A percentile compares a stretch with the other conserved stretches of the same genome.
Evolutionary conservation across 2,797 vertebrate species (phyloP).

Genomic region (Arctocebus calabarensis): DNA sequence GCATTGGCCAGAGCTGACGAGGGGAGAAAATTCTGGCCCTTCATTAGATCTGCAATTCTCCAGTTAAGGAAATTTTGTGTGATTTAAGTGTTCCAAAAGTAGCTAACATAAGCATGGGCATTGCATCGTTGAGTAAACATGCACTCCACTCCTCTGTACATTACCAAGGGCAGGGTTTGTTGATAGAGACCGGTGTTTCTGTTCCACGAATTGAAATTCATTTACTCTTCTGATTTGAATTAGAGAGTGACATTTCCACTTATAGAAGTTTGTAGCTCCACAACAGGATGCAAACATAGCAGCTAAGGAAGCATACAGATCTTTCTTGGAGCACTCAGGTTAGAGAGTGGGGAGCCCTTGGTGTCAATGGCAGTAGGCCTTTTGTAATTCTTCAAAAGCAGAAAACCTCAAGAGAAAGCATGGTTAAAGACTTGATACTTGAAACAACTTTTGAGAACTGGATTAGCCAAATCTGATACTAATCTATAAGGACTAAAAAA

Average conservation of each 20-base stretch:
- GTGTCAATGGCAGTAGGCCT: background rate
- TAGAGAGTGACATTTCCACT: background rate
- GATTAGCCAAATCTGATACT: background rate
- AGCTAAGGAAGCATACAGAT: background rate
- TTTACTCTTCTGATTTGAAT: conserved; percentile 2
- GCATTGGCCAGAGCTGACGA: background rate
- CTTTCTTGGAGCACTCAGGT: background rate
- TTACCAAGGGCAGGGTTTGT: background rate
- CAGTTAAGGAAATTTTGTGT: background rate
- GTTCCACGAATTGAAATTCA: background rate
- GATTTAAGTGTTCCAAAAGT: background rate
- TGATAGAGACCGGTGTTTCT: background rate
- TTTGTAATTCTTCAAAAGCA: conserved; percentile 4
- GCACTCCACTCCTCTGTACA: background rate
- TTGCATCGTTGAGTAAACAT: background rate
- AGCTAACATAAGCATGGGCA: background rate
- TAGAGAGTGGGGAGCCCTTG: background rate
- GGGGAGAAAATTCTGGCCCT: background rate
- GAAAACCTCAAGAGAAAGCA: background rate
- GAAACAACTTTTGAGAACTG: background rate
- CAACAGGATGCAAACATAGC: background rate
- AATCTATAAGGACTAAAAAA: background rate
- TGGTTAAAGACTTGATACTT: background rate
- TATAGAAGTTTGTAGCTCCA: background rate
- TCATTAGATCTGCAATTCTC: background rate